phyloP scores from a whole-genome alignment of 2,113 vertebrate genomes.

The Hemibagrus wyckioides region DNA sequence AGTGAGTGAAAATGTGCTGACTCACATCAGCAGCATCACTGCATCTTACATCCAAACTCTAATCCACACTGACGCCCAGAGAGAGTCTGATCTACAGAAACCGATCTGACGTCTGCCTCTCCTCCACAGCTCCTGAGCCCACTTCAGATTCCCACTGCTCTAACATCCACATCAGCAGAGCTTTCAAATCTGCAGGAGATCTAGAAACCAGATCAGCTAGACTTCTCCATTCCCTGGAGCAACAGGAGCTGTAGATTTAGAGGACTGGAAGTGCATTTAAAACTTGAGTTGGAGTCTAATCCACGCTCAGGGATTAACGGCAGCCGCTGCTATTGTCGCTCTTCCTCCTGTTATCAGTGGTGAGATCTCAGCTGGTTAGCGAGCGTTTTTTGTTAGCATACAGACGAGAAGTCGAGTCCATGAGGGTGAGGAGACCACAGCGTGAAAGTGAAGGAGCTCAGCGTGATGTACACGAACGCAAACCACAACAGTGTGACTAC shows the following conservation, averaged over 20 bases:
- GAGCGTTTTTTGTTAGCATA: not conserved
- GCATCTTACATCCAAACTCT: not conserved
- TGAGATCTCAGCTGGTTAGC: not conserved
- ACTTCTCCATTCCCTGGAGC: not conserved
- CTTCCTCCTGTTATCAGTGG: not conserved
- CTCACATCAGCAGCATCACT: constrained; percentile 1
- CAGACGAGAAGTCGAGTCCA: not conserved
- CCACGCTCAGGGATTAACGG: not conserved
- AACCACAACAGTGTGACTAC: not conserved
- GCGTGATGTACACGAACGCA: not conserved
- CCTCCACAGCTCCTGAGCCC: not conserved
- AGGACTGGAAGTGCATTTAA: not conserved
- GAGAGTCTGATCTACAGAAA: not conserved
- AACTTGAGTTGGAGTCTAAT: not conserved
- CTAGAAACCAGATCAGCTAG: not conserved
- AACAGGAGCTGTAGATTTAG: not conserved
- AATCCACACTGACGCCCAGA: not conserved
- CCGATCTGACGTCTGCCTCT: not conserved
- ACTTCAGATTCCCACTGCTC: not conserved
- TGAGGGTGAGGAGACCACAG: not conserved
- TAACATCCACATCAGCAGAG: not conserved
- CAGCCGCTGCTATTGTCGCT: not conserved
- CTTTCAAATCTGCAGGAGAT: not conserved
- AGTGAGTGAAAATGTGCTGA: constrained; percentile 24
- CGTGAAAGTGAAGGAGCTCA: not conserved